phyloP scores from a whole-genome alignment of 2,888 invertebrate species.

The Cancer borealis region DNA sequence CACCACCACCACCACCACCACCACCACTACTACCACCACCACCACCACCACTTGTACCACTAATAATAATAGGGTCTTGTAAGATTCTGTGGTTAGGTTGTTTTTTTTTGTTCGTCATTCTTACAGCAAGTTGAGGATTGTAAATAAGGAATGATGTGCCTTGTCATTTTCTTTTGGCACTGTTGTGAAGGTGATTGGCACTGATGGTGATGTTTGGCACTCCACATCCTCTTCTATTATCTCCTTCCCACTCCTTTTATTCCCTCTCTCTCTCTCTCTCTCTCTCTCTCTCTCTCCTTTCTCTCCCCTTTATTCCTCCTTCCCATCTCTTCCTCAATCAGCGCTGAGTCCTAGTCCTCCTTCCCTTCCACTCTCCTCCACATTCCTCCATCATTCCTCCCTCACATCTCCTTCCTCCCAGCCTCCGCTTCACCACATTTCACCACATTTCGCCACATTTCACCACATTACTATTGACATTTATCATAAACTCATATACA shows the following conservation, averaged over 20 bases:
- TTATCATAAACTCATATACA: background rate
- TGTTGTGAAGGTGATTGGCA: too few relatives aligned
- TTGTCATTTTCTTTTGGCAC: too few relatives aligned
- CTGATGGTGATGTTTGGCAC: background rate
- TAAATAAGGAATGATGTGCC: too few relatives aligned
- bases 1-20: slow-evolving; percentile 23
- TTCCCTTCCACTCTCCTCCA: background rate
- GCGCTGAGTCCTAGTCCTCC: background rate
- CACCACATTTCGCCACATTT: background rate
- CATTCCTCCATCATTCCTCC: background rate
- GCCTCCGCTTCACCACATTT: background rate
- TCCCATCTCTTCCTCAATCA: background rate
- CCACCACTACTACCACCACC: slow-evolving; percentile 11
- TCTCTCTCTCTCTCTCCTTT: background rate
- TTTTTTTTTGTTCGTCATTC: too few relatives aligned
- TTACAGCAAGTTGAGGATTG: too few relatives aligned
- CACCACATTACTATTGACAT: background rate
- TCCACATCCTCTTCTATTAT: background rate
- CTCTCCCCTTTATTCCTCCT: background rate
- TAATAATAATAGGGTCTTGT: too few relatives aligned
- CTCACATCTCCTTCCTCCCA: background rate
- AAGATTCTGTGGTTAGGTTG: too few relatives aligned
- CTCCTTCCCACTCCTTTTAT: background rate
- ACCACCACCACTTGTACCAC: background rate
- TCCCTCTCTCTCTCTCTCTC: background rate